Evolutionary conservation across 2,113 vertebrate species (phyloP).

Genomic region (Limnothrissa miodon): DNA sequence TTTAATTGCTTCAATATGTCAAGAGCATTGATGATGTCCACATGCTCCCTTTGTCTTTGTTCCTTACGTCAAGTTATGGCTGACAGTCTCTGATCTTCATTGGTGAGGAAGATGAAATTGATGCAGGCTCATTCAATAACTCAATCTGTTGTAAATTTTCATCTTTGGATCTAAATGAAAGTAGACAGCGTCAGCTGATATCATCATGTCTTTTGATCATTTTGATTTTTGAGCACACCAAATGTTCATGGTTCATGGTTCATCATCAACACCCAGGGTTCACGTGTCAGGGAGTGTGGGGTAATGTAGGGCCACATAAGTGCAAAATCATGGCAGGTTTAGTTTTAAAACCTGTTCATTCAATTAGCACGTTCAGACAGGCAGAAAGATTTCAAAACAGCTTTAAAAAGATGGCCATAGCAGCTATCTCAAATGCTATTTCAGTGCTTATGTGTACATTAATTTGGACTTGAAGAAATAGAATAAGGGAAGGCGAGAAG

Average conservation of each 20-base stretch:
- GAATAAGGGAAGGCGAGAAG: background rate
- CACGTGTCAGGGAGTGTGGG: background rate
- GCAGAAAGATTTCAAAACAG: too few species aligned
- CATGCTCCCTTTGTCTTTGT: background rate
- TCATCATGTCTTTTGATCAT: slow-evolving; percentile 14
- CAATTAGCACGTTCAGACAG: background rate
- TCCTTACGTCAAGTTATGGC: background rate
- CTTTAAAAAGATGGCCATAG: background rate
- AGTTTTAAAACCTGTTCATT: background rate
- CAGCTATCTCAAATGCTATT: background rate
- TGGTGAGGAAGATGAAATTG: background rate
- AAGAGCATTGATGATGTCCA: background rate
- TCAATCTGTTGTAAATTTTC: background rate
- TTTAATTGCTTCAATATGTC: background rate
- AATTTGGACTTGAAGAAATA: background rate
- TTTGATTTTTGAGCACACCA: background rate
- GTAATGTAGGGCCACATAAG: background rate
- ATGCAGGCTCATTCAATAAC: background rate
- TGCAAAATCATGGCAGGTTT: background rate
- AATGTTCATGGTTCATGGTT: too few species aligned
- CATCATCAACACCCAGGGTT: background rate
- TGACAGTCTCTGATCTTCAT: background rate
- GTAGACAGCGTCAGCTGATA: background rate
- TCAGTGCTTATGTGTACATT: background rate
- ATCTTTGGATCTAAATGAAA: background rate